A percentile compares a stretch with the other conserved stretches of the same genome.
Conservation (phyloP, 2,797 vertebrate genomes). For the Hippopotamyrus pictus region DNA sequence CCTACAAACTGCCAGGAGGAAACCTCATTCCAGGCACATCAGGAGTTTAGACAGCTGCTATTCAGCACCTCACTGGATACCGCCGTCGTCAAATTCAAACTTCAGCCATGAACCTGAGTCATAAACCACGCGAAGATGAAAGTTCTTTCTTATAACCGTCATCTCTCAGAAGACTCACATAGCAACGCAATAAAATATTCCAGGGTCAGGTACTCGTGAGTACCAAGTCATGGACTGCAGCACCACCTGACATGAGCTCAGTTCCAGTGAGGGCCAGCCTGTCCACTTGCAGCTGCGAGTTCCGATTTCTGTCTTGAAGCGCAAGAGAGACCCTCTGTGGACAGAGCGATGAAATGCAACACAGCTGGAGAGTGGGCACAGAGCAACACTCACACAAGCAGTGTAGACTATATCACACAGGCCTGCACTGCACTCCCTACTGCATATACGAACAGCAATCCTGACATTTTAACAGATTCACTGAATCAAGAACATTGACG, state of each 20-base stretch:
- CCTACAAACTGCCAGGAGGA: neutral
- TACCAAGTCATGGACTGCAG: neutral
- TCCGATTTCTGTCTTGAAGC: neutral
- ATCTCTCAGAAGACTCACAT: neutral
- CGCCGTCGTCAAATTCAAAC: neutral
- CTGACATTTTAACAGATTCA: neutral
- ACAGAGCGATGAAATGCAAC: conserved; percentile 1
- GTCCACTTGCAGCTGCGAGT: neutral
- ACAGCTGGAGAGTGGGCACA: neutral
- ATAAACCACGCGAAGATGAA: neutral
- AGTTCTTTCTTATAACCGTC: neutral
- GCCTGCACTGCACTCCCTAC: neutral
- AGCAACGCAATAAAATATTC: neutral
- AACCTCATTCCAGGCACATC: neutral
- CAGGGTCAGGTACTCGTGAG: neutral
- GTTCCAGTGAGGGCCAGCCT: neutral
- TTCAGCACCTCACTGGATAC: neutral
- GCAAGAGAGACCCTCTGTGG: conserved; percentile 21
- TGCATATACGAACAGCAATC: neutral
- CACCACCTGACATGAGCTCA: neutral
- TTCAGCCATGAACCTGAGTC: neutral
- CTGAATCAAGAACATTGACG: neutral
- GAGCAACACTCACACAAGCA: neutral
- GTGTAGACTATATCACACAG: neutral
- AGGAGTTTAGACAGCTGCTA: neutral